Percentiles rank a stretch among this genome's conserved stretches.
phyloP scores from a whole-genome alignment of 2,797 vertebrate species.

The Sarcophilus harrisii region DNA sequence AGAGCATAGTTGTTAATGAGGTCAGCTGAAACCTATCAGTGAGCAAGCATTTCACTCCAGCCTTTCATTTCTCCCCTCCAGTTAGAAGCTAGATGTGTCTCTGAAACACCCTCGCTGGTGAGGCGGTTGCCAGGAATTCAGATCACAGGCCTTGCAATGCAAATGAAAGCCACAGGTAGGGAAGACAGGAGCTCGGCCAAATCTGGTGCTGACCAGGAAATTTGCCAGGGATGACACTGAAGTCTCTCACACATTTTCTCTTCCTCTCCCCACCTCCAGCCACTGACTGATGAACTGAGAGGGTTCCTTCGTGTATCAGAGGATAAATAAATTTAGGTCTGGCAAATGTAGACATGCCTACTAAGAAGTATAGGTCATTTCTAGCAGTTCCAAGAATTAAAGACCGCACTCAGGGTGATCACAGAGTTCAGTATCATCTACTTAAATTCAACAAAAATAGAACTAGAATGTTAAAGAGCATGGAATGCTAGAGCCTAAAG shows the following conservation, averaged over 20 bases:
- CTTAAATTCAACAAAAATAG: background rate
- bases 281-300: slow-evolving; percentile 34
- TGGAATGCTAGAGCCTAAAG: background rate
- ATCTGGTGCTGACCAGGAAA: slow-evolving; percentile 33
- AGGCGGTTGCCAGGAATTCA: background rate
- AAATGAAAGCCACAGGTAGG: background rate
- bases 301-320: slow-evolving; percentile 1
- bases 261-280: background rate
- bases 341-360: background rate
- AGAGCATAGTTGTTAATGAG: slow-evolving; percentile 38
- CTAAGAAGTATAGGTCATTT: slow-evolving; percentile 3
- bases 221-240: slow-evolving; percentile 1
- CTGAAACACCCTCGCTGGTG: background rate
- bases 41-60: background rate
- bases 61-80: background rate
- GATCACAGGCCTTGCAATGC: background rate
- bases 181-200: background rate
- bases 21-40: slow-evolving; percentile 29
- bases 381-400: slow-evolving; percentile 40
- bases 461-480: background rate
- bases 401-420: slow-evolving; percentile 28
- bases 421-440: background rate
- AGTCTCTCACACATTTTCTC: slow-evolving; percentile 10
- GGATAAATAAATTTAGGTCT: slow-evolving; percentile 3
- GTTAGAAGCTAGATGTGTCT: slow-evolving; percentile 12